A percentile compares a stretch with the other conserved stretches of the same genome.
Conservation (phyloP, 2,797 vertebrate species). For the Hypotaenidia philippensis region DNA sequence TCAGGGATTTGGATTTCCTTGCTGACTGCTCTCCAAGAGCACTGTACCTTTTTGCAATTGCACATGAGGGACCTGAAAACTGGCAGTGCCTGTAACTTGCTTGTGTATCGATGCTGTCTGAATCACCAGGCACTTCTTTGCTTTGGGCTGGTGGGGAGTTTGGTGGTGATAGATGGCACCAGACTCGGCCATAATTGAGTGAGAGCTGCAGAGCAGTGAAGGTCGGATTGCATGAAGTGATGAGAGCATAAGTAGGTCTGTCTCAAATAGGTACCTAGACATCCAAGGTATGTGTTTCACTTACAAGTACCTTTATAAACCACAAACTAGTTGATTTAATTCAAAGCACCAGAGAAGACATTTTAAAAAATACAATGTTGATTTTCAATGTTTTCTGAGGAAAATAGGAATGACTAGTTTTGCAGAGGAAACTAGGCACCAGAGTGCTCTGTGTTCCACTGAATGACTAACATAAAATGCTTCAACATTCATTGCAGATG, state of each 20-base stretch:
- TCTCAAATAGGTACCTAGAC: not conserved
- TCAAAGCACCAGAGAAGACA: not conserved
- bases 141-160: not conserved
- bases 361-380: not conserved
- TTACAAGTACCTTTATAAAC: not conserved
- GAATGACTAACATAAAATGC: not conserved
- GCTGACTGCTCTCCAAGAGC: not conserved
- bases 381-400: not conserved
- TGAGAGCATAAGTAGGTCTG: not conserved
- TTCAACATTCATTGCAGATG: not conserved
- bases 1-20: not conserved
- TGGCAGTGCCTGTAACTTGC: not conserved
- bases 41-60: not conserved
- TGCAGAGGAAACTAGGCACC: not conserved
- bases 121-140: not conserved
- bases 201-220: not conserved
- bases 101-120: not conserved
- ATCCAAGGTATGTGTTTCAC: not conserved
- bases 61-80: fast-evolving
- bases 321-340: not conserved
- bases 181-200: not conserved
- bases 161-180: not conserved
- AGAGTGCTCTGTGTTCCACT: not conserved
- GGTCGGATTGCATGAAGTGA: not conserved
- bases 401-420: not conserved